Evolutionary conservation across 1,140 invertebrate species (phyloP), one percentile per base, ranked within the genome.

Genomic region (Eriosoma lanigerum): DNA sequence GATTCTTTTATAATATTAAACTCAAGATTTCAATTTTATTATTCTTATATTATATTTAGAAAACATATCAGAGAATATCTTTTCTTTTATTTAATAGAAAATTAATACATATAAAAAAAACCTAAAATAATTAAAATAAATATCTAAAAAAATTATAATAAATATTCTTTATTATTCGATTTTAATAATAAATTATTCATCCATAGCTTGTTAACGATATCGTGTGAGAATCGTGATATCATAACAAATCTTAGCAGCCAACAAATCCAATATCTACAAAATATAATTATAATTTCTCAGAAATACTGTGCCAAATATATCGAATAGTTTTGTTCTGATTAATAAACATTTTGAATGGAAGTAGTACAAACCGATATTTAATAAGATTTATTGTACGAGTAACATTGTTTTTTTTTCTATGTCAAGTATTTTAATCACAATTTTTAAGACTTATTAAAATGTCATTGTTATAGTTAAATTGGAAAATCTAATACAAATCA

Each of bases 161-260:
- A 9, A 46, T 26, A 72, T 3, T 52, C 12, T 72, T 72, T 17
- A 19, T 72, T 15, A 19, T 52, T 72, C 29, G 24, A 50, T 17
- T 2, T 70, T 26, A n/a, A n/a, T n/a, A n/a, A n/a, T n/a, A n/a
- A 48, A 62, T 78, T 78, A 78, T 78, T 78, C 75, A 62, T 58
- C 81, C 81, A 82, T 56, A 50, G 66, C 68, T 82, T 82, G 81
- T 58, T 81, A 73, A 50, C 78, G 60, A 54, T 81, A 68, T 17
- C 64, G 75, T 24, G 81, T 82, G 26, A 78, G 52, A 56, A 58
- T 60, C 17, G 29, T 78, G 2, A 82, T 66, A 81, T 82, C 81
- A 17, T 72, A 70, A 70, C 66, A 81, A 26, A 66, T 64, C 73
- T 82, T 78, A 48, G 81, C 64, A 21, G 80, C 81, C 24, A 82